phyloP scores from a whole-genome alignment of 2,888 invertebrate species.

The Zhengitettix transpicula region DNA sequence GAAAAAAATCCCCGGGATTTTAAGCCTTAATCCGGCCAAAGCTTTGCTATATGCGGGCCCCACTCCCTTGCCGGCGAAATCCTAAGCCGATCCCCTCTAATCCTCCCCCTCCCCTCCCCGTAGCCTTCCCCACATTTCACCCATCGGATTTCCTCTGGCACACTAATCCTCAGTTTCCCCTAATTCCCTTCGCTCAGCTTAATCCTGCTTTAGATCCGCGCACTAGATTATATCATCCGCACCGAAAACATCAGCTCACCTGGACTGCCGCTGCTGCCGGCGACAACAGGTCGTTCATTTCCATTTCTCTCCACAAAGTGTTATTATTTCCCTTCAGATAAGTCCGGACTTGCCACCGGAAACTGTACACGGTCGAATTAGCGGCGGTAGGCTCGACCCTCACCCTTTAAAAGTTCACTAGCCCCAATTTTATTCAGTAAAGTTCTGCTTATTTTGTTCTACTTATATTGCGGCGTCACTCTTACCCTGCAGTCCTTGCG shows the following conservation, averaged over 20 bases:
- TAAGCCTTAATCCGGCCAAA: slow-evolving; percentile 10
- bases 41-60: slow-evolving; percentile 9
- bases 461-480: too few species aligned
- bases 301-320: too few species aligned
- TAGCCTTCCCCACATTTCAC: slow-evolving; percentile 7
- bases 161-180: slow-evolving; percentile 12
- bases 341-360: too few species aligned
- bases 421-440: too few species aligned
- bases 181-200: slow-evolving; percentile 12
- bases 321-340: too few species aligned
- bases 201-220: slow-evolving; percentile 12
- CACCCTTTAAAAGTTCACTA: too few species aligned
- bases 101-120: slow-evolving; percentile 4
- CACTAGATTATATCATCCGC: slow-evolving; percentile 2
- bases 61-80: slow-evolving; percentile 3
- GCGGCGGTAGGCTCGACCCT: too few species aligned
- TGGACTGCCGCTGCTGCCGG: background rate
- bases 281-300: background rate
- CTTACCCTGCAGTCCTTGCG: too few species aligned
- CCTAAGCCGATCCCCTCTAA: slow-evolving; percentile 9
- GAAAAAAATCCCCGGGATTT: slow-evolving; percentile 10
- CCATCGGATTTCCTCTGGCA: slow-evolving; percentile 11
- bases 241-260: slow-evolving; percentile 3
- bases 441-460: too few species aligned
- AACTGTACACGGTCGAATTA: too few species aligned